Evolutionary conservation across 2,888 invertebrate genomes (phyloP).

Genomic region (Cylloceria caligata): DNA sequence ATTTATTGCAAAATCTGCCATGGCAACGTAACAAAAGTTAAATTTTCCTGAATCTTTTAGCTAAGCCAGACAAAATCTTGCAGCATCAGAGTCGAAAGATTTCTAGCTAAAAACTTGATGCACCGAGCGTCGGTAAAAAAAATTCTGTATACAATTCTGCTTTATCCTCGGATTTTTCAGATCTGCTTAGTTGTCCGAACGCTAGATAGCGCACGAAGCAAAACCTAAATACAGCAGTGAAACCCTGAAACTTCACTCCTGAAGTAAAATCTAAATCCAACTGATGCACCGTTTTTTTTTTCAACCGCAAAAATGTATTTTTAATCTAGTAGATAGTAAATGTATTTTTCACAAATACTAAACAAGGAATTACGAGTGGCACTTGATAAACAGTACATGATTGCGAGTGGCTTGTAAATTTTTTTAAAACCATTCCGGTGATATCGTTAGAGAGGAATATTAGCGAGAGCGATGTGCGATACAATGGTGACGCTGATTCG

Average conservation of each 20-base stretch:
- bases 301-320: not conserved
- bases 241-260: not conserved
- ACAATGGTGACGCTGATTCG: slow-evolving; percentile 39
- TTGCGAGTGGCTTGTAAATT: slow-evolving; percentile 26
- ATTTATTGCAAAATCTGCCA: not conserved
- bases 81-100: slow-evolving; percentile 39
- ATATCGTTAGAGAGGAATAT: slow-evolving; percentile 55
- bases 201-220: slow-evolving; percentile 57
- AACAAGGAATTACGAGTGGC: slow-evolving; percentile 6
- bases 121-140: slow-evolving; percentile 69
- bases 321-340: not conserved
- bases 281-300: not conserved
- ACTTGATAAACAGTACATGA: slow-evolving; percentile 3
- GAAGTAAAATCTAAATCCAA: not conserved
- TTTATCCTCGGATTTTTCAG: slow-evolving; percentile 52
- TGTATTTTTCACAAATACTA: not conserved
- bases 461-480: slow-evolving; percentile 42
- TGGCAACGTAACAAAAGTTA: not conserved
- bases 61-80: slow-evolving; percentile 38
- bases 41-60: not conserved
- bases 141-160: slow-evolving; percentile 54
- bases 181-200: slow-evolving; percentile 14
- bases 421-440: slow-evolving; percentile 48
- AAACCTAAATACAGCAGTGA: too few relatives aligned
- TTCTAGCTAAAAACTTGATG: slow-evolving; percentile 14